Evolutionary conservation across 2,113 vertebrate genomes (phyloP).

Genomic region (Epinephelus lanceolatus): DNA sequence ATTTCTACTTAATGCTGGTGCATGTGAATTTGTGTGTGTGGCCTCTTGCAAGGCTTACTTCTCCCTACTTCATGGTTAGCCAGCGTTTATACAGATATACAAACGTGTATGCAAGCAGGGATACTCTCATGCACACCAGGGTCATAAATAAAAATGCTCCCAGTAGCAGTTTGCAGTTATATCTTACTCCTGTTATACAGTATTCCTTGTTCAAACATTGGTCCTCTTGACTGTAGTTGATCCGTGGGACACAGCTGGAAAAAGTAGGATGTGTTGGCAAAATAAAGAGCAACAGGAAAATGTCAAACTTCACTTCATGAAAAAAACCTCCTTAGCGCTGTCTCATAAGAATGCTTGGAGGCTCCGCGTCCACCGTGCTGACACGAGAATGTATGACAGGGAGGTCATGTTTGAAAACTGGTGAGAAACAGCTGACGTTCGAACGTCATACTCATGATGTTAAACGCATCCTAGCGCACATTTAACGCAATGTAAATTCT

Average conservation of each 20-base stretch:
- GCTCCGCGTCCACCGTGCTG: no score
- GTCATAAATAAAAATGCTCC: not conserved
- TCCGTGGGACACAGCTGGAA: not conserved
- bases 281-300: not conserved
- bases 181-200: not conserved
- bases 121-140: not conserved
- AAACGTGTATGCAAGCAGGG: not conserved
- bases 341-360: no score
- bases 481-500: no score
- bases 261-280: not conserved
- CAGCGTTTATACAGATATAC: conserved; percentile 1
- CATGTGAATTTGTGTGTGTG: conserved; percentile 27
- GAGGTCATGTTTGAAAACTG: no score
- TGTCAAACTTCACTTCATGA: not conserved
- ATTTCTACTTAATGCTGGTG: not conserved
- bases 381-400: no score
- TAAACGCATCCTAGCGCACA: no score
- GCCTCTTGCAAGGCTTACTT: not conserved
- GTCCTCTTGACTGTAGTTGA: not conserved
- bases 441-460: no score
- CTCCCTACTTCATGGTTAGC: not conserved
- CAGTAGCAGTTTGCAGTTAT: not conserved
- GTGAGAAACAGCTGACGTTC: no score
- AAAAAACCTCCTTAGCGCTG: no score
- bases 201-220: not conserved